Evolutionary conservation across 2,888 invertebrate species (phyloP).

Genomic region (Phania funesta): DNA sequence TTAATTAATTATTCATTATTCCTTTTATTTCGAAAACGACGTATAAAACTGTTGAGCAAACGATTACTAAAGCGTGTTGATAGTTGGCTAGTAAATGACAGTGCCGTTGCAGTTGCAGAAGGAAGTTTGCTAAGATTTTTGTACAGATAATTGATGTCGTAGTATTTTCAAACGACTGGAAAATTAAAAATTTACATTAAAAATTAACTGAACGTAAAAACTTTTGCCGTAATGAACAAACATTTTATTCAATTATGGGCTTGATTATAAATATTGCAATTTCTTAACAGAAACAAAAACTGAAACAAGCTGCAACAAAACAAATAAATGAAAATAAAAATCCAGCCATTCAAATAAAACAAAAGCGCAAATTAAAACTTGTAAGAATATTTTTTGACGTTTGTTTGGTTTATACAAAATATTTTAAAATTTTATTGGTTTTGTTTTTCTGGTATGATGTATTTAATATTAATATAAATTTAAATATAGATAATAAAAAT

Average conservation of each 20-base stretch:
- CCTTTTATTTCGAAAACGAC: constrained; percentile 69
- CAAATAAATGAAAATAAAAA: constrained; percentile 37
- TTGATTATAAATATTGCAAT: constrained; percentile 31
- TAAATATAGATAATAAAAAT: constrained; percentile 42
- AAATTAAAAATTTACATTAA: constrained; percentile 50
- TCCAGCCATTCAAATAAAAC: constrained; percentile 69
- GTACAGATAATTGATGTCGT: constrained; percentile 61
- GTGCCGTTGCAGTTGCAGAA: constrained; percentile 57
- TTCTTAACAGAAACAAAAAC: neutral
- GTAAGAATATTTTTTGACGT: constrained; percentile 34
- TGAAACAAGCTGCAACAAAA: constrained; percentile 57
- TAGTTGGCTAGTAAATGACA: constrained; percentile 69
- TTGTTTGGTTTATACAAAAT: constrained; percentile 63
- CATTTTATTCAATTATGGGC: no score
- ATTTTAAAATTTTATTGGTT: constrained; percentile 48
- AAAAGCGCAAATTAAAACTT: constrained; percentile 62
- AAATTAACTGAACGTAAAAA: constrained; percentile 38
- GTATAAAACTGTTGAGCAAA: constrained; percentile 73
- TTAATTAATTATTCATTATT: constrained; percentile 40
- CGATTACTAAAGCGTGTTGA: constrained; percentile 70
- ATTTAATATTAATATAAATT: constrained; percentile 6
- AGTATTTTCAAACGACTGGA: constrained; percentile 66
- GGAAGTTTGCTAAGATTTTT: constrained; percentile 61
- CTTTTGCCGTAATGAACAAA: neutral
- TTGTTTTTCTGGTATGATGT: constrained; percentile 31